Base-by-base conservation (phyloP, 2,113 vertebrate species). In the Pardalotus punctatus region DNA sequence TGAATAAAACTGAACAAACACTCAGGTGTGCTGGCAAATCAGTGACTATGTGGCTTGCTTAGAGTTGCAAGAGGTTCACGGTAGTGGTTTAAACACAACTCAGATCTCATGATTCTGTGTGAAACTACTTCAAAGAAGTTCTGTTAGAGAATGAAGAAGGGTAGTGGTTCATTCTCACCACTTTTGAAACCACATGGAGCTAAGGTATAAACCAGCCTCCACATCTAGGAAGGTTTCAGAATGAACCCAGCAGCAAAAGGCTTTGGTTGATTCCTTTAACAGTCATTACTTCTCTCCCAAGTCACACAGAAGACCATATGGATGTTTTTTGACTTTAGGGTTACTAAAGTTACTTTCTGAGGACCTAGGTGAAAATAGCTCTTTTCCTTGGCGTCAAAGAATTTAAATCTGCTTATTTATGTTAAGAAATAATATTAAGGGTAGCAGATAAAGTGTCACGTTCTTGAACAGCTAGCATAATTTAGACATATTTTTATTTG, bases 21-120 rank as follows among this genome's bases (percentile, higher is more conserved):
- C 7, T 36, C 24, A 58, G 14, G n/a, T 1, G 1, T n/a, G 11
- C 10, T 78, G 20, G 25, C 35, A 85, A 87, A 76, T 29, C 33
- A 21, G 12, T 53, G 65, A 58, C 23, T 43, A 31, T 4, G 5
- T 7, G 47, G 25, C 31, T 74, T 56, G 6, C 29, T 45, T 50
- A 22, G 5, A 73, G 23, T 12, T 3, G 2, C 18, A 43, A 36
- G 15, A 5, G 3, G 18, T 15, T 81, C 29, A 17, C 0, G 0
- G 28, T 12, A 71, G 47, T 3, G 7, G 11, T 47, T 95, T 54
- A 73, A 86, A 66, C 7, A 48, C 51, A 81, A 71, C 15, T 11
- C 16, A 64, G 19, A 65, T 48, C 19, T 76, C 61, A 56, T 5
- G 23, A 33, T 24, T 79, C 25, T 20, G 1, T 14, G 22, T 60